These are phyloP conservation scores for Agonopterix arenella DNA, from an alignment of 2,888 invertebrate genomes.

Conservation along the genomic window DNA sequence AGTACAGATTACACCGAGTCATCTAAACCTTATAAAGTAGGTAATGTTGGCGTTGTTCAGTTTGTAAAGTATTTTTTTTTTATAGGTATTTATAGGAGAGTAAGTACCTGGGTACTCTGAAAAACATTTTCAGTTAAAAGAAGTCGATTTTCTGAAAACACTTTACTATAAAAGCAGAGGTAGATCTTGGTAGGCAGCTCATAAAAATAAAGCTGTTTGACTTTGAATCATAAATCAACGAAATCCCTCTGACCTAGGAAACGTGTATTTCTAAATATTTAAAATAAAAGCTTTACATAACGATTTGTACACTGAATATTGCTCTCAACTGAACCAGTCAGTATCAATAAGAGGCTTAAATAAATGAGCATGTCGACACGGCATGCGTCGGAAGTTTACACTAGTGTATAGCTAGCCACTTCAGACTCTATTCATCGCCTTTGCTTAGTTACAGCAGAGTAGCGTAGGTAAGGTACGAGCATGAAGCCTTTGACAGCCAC, in stretches of 20 bases:
- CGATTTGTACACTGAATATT: background rate
- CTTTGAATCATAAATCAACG: background rate
- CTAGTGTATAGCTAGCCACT: constrained; percentile 41
- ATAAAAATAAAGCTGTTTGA: background rate
- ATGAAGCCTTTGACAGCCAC: constrained; percentile 54
- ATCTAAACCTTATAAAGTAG: too few species aligned
- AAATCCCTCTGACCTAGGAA: background rate
- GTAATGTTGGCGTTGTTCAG: too few species aligned
- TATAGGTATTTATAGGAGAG: too few species aligned
- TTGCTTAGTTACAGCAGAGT: background rate
- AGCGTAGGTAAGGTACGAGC: constrained; percentile 34
- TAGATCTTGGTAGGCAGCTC: background rate
- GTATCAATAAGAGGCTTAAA: background rate
- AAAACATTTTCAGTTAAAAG: too few species aligned
- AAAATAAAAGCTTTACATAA: too few species aligned
- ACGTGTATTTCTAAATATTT: background rate
- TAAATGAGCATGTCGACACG: constrained; percentile 1
- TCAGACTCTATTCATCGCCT: constrained; percentile 61
- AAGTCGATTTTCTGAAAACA: too few species aligned
- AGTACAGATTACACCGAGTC: too few species aligned
- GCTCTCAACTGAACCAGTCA: background rate
- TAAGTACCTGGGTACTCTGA: too few species aligned
- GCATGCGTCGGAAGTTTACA: constrained; percentile 50
- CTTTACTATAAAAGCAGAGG: too few species aligned
- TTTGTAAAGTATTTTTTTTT: too few species aligned